These are phyloP conservation scores for Dipodomys ordii DNA, from an alignment of 2,113 vertebrate species.

Conservation along the genomic window DNA sequence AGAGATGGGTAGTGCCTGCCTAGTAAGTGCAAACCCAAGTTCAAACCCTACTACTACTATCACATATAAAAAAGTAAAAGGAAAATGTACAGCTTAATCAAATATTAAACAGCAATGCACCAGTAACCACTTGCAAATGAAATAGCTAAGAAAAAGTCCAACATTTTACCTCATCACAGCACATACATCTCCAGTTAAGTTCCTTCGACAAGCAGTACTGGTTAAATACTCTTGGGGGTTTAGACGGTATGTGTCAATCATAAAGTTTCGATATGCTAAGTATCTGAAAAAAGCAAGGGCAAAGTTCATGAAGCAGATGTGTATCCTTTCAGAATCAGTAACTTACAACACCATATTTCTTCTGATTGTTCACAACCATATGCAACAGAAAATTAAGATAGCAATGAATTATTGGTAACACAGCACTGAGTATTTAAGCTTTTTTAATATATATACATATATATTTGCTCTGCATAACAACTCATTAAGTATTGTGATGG, in stretches of 20 bases:
- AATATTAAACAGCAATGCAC: background rate
- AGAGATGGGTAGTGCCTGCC: too few species aligned
- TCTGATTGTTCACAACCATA: background rate
- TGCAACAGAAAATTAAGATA: background rate
- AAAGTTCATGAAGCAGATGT: background rate
- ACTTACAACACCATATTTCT: background rate
- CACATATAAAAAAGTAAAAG: too few species aligned
- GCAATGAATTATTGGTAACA: background rate
- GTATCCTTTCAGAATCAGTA: background rate
- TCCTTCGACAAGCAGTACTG: conserved; percentile 97
- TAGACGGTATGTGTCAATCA: conserved; percentile 98
- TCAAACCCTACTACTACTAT: too few species aligned
- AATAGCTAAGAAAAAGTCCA: accelerated
- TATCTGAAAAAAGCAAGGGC: conserved; percentile 88
- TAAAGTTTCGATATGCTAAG: conserved; percentile 99
- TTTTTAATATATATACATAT: too few species aligned
- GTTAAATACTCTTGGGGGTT: conserved; percentile 99
- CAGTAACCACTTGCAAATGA: background rate
- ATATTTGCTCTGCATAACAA: too few species aligned
- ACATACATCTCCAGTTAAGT: conserved; percentile 97
- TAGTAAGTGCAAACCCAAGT: too few species aligned
- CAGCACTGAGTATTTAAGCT: background rate
- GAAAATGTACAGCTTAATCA: background rate
- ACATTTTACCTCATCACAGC: conserved; percentile 95
- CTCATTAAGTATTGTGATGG: too few species aligned